Base-by-base conservation (phyloP, 2,888 invertebrate genomes). In the Liopterus haemorrhoidalis region DNA sequence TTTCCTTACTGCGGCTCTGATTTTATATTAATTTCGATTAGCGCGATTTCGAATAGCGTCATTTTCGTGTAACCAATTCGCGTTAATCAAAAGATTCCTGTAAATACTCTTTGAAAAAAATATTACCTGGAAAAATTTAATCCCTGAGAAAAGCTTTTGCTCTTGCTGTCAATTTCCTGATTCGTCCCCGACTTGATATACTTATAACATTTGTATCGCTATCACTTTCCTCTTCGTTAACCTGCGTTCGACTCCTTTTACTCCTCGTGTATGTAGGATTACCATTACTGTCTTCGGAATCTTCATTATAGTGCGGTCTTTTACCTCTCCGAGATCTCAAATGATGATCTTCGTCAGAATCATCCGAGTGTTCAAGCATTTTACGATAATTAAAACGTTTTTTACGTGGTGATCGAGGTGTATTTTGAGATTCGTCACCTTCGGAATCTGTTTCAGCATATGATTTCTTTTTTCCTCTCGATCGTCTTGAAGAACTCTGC, bases 151-250 rank as follows among this genome's bases (percentile, higher is more conserved):
- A 75, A 37, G 84, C 83, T 39, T 83, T 74, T 48, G 85, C 88
- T 62, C 85, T 79, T 44, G 85, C 81, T 18, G 89, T 89, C 56
- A 90, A 77, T 66, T 83, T 85, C 40, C 92, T 76, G 43, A 92
- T 79, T 28, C 92, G 76, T 2, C 93, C 92, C 40, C 92, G 76
- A 57, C 89, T 90, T 62, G 85, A 86, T 21, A 83, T 77, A 56
- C 75, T 79, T 33, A 76, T 33, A 27, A 51, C 50, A 38, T 47
- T 49, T 11, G 52, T 57, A 27, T 40, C 54, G 41, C 49, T 55
- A 30, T 57, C 58, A 50, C 59, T 58, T 15, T 55, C 58, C 3
- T 55, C 54, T 20, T 54, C 56, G 36, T 55, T 50, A 31, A 38
- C 37, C 19, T 9, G 15, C 49, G 15, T 11, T 33, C 37, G 19